Conservation (phyloP, 2,888 invertebrate genomes). For the Tetheella fluctuosa region DNA sequence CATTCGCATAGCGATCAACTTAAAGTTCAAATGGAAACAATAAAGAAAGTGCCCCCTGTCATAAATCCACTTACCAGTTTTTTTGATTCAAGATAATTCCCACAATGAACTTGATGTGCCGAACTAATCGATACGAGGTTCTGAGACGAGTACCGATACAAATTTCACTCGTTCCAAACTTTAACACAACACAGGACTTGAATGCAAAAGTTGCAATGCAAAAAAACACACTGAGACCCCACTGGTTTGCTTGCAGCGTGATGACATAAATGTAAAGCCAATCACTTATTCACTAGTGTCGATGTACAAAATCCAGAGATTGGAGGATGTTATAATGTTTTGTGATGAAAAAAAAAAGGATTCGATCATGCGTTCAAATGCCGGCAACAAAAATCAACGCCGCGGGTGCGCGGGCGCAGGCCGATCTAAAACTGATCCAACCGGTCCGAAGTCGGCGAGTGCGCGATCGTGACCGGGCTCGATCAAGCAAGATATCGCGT, state of each 20-base stretch:
- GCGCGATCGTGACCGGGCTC: constrained; percentile 57
- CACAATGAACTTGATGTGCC: constrained; percentile 68
- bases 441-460: constrained; percentile 70
- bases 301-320: constrained; percentile 23
- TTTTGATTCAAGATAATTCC: constrained; percentile 67
- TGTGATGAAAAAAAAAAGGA: constrained; percentile 54
- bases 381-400: constrained; percentile 36
- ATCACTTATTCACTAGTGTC: constrained; percentile 17
- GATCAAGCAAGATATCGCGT: constrained; percentile 45
- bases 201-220: constrained; percentile 54
- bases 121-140: constrained; percentile 60
- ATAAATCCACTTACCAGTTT: constrained; percentile 63
- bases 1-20: constrained; percentile 18
- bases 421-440: constrained; percentile 77
- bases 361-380: constrained; percentile 53
- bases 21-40: constrained; percentile 45
- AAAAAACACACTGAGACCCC: constrained; percentile 38
- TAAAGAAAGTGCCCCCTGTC: constrained; percentile 38
- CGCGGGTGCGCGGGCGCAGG: constrained; percentile 67
- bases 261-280: constrained; percentile 15
- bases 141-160: constrained; percentile 53
- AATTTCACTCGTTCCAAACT: constrained; percentile 61
- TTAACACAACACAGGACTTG: constrained; percentile 46
- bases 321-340: constrained; percentile 29
- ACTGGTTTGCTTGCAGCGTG: constrained; percentile 18